Conservation (phyloP, 2,113 vertebrate genomes). For the Tursiops truncatus region DNA sequence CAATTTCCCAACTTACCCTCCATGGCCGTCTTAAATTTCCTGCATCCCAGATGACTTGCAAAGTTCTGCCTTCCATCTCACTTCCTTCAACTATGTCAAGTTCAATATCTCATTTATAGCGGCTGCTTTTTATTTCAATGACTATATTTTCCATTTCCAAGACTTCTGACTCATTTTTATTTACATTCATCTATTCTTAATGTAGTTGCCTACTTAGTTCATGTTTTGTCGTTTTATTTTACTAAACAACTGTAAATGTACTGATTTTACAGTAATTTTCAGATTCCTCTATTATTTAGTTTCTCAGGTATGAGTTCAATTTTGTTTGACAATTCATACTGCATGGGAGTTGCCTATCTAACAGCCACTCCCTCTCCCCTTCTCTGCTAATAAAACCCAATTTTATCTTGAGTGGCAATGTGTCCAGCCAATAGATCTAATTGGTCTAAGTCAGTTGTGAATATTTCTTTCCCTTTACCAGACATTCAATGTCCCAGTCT, state of each 20-base stretch:
- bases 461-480: background rate
- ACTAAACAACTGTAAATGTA: background rate
- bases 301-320: background rate
- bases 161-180: background rate
- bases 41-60: background rate
- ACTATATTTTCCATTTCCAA: conserved; percentile 7
- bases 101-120: background rate
- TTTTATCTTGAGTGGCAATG: background rate
- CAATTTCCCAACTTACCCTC: background rate
- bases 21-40: background rate
- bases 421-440: background rate
- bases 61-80: background rate
- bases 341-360: background rate
- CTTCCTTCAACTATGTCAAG: background rate
- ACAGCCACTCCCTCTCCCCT: background rate
- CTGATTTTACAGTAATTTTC: conserved; percentile 15
- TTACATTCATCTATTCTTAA: background rate
- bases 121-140: background rate
- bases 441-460: background rate
- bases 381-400: background rate
- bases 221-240: background rate
- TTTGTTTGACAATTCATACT: background rate
- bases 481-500: background rate
- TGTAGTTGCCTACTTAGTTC: background rate
- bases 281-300: background rate